Base-by-base conservation (phyloP, 2,888 invertebrate genomes). In the Cephus nigrinus region DNA sequence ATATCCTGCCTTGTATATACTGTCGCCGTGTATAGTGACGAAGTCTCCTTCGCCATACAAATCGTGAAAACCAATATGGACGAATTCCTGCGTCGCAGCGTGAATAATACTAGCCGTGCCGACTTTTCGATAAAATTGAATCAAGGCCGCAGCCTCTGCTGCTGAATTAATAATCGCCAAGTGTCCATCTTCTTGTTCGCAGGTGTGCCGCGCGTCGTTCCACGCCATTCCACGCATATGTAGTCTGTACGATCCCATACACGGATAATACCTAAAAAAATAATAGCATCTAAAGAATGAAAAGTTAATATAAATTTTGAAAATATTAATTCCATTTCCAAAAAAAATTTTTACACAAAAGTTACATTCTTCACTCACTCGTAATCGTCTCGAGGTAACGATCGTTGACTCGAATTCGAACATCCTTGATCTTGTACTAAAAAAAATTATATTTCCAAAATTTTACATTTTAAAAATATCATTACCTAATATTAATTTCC, bases 131-230 rank as follows among this genome's bases (percentile, higher is more conserved):
- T 36, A 73, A 2, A 76, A 33, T 73, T 76, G 1, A 34, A 11
- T 68, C 15, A 76, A 2, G n/a, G 73, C 32, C 32, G 68, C 12
- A 30, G 76, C 72, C 23, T 76, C 76, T 11, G 73, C 76, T 12
- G 4, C n/a, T 12, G 76, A 73, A 73, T 76, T 76, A 12, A 76
- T 73, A 12, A 76, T 36, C 30, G 76, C 76, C 35, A 76, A 69
- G 23, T 75, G 69, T 15, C 31, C 75, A 32, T 69, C 34, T 33
- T 75, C 75, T 11, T 75, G 35, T n/a, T 69, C 69, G 35, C 75
- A 75, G 11, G 30, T 75, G 11, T 12, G 69, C 4, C 75, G 33
- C 30, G 75, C 75, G 12, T 69, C 75, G 12, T 75, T 69, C 75
- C 75, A 75, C 34, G 34, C 3, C 11, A 23, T 12, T n/a, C 69